Percentiles rank a stretch among this genome's conserved stretches.
Evolutionary conservation across 2,888 invertebrate species (phyloP).

Genomic region (Agrilus mali): DNA sequence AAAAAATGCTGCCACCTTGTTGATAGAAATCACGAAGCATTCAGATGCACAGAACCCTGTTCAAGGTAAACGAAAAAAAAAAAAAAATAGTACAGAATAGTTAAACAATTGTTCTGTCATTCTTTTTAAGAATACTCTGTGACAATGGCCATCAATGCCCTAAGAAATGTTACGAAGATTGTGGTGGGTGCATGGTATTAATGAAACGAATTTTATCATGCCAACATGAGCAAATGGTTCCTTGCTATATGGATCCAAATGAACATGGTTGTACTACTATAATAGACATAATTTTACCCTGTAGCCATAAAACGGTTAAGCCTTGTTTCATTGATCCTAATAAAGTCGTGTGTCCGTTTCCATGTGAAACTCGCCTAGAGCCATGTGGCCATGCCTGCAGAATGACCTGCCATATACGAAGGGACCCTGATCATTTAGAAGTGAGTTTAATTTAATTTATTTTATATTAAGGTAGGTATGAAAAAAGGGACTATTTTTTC

Average conservation of each 20-base stretch:
- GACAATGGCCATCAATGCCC: slow-evolving; percentile 39
- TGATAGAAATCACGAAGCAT: slow-evolving; percentile 39
- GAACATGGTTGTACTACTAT: slow-evolving; percentile 22
- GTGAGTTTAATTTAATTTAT: slow-evolving; percentile 29
- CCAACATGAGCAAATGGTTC: slow-evolving; percentile 34
- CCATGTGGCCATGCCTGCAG: slow-evolving; percentile 52
- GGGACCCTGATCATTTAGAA: slow-evolving; percentile 46
- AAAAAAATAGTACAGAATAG: too few relatives aligned
- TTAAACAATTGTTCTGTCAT: too few relatives aligned
- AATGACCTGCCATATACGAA: slow-evolving; percentile 41
- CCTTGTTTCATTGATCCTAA: slow-evolving; percentile 31
- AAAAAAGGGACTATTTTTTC: too few relatives aligned
- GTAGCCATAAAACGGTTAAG: slow-evolving; percentile 30
- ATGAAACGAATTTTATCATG: slow-evolving; percentile 37
- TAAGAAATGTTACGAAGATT: slow-evolving; percentile 35
- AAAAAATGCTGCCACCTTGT: slow-evolving; percentile 44
- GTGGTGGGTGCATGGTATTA: slow-evolving; percentile 34
- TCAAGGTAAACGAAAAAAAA: slow-evolving; percentile 38
- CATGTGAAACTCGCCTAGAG: slow-evolving; percentile 40
- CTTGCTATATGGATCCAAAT: slow-evolving; percentile 36
- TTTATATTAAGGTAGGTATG: too few relatives aligned
- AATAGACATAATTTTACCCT: slow-evolving; percentile 21
- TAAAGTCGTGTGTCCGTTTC: slow-evolving; percentile 30
- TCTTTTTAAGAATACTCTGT: slow-evolving; percentile 35
- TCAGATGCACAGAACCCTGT: slow-evolving; percentile 39